Evolutionary conservation across 2,888 invertebrate genomes (phyloP).

Genomic region (Phengaris arion): DNA sequence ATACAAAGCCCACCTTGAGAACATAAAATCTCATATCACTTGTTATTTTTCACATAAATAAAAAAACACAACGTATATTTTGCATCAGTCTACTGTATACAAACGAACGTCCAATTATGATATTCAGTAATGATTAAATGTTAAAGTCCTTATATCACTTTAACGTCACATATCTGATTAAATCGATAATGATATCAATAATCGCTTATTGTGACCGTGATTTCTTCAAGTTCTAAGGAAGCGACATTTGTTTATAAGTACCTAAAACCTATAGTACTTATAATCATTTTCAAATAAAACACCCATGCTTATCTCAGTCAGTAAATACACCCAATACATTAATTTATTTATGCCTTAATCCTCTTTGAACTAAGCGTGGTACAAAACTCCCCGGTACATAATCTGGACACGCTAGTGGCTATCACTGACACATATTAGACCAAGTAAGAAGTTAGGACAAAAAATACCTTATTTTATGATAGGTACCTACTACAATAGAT

Average conservation of each 20-base stretch:
- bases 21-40: conserved; percentile 27
- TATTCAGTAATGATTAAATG: conserved; percentile 32
- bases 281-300: conserved; percentile 37
- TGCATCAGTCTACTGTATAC: conserved; percentile 33
- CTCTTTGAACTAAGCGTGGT: neutral
- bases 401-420: neutral
- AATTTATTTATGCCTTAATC: neutral
- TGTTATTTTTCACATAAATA: conserved; percentile 14
- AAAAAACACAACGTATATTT: conserved; percentile 33
- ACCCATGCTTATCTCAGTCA: conserved; percentile 9
- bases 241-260: conserved; percentile 37
- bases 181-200: conserved; percentile 39
- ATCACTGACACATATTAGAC: neutral
- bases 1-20: conserved; percentile 25
- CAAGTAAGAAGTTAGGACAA: no score
- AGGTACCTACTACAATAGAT: neutral
- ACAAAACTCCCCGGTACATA: neutral
- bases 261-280: conserved; percentile 10
- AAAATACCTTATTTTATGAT: neutral
- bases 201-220: conserved; percentile 44
- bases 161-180: conserved; percentile 45
- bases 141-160: conserved; percentile 39
- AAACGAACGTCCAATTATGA: conserved; percentile 36
- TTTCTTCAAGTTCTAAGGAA: conserved; percentile 43
- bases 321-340: neutral